Evolutionary conservation across 2,888 invertebrate species (phyloP).

Genomic region (Zaprionus obscuricornis): DNA sequence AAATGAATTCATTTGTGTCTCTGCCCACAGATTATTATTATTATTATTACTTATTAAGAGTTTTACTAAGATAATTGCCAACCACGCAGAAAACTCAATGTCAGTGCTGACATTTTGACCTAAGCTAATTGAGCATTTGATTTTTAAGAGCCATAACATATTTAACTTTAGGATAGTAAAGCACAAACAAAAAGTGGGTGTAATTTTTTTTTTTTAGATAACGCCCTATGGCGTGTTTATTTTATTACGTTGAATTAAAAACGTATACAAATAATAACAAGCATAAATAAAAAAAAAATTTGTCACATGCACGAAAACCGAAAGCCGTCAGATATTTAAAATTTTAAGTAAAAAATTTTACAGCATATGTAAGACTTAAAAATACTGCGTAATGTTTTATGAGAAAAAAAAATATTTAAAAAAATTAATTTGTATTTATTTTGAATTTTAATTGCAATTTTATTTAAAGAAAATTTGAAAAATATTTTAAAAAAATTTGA

Average conservation of each 20-base stretch:
- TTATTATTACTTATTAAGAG: conserved; percentile 27
- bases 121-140: conserved; percentile 44
- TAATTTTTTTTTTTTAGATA: background rate
- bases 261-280: conserved; percentile 36
- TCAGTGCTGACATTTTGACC: conserved; percentile 52
- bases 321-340: conserved; percentile 26
- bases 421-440: too few relatives aligned
- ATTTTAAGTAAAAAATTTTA: background rate
- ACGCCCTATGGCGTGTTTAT: conserved; percentile 32
- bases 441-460: too few relatives aligned
- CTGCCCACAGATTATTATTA: conserved; percentile 13
- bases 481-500: too few relatives aligned
- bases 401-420: too few relatives aligned
- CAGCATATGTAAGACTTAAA: conserved; percentile 3
- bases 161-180: background rate
- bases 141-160: conserved; percentile 4
- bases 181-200: too few relatives aligned
- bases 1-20: conserved; percentile 55
- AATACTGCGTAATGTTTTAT: too few relatives aligned
- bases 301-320: conserved; percentile 34
- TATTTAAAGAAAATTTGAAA: too few relatives aligned
- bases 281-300: conserved; percentile 37
- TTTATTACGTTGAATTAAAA: conserved; percentile 49
- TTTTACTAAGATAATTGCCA: conserved; percentile 50
- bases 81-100: conserved; percentile 51